Conservation (phyloP, 2,797 vertebrate species). For the Ctenopoma multispine region DNA sequence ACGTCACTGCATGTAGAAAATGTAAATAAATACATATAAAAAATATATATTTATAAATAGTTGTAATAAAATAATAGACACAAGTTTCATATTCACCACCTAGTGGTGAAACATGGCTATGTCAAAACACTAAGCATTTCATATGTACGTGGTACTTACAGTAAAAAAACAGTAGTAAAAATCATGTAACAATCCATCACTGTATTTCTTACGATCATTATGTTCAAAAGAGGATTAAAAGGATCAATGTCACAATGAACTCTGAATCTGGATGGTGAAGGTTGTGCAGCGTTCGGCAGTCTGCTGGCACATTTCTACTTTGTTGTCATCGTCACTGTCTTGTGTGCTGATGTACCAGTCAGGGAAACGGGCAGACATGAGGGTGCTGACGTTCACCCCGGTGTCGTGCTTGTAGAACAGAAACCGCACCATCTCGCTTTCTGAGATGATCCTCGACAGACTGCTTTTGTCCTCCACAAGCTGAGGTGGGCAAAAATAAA, state of each 20-base stretch:
- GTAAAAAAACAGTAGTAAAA: constrained; percentile 16
- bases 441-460: constrained; percentile 26
- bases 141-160: constrained; percentile 77
- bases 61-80: too few species aligned
- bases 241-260: background rate
- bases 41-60: constrained; percentile 47
- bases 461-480: constrained; percentile 32
- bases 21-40: constrained; percentile 3
- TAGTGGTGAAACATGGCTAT: constrained; percentile 50
- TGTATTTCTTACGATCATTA: too few species aligned
- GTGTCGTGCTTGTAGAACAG: constrained; percentile 75
- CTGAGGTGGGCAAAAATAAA: constrained; percentile 41
- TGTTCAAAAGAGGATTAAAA: too few species aligned
- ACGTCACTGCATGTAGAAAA: too few species aligned
- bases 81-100: constrained; percentile 38
- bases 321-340: constrained; percentile 15
- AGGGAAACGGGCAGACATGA: constrained; percentile 68
- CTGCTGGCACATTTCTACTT: constrained; percentile 64
- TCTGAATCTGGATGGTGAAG: constrained; percentile 66
- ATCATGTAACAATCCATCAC: too few species aligned
- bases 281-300: constrained; percentile 10
- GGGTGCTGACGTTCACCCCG: constrained; percentile 60
- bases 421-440: constrained; percentile 68
- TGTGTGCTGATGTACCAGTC: constrained; percentile 81
- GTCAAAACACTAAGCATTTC: constrained; percentile 45